Percentiles rank a stretch among this genome's conserved stretches.
Conservation (phyloP, 2,113 vertebrate genomes). For the Zonotrichia leucophrys region DNA sequence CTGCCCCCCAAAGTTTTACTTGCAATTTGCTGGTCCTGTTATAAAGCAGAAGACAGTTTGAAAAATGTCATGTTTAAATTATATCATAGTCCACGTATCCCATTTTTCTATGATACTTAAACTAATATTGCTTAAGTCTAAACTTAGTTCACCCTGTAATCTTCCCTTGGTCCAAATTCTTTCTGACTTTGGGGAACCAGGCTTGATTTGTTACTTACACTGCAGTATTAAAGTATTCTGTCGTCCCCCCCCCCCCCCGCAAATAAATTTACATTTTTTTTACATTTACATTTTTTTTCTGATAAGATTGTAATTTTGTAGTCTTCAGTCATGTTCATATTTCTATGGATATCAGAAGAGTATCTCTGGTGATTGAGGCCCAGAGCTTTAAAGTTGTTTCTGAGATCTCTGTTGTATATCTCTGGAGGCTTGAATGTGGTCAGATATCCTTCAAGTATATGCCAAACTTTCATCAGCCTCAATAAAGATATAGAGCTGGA, state of each 20-base stretch:
- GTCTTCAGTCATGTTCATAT: neutral
- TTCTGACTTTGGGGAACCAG: neutral
- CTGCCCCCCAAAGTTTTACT: neutral
- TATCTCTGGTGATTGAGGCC: neutral
- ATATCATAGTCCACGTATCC: neutral
- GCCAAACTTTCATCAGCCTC: neutral
- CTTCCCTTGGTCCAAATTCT: neutral
- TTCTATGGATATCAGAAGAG: neutral
- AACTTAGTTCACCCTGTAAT: neutral
- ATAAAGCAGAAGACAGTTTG: neutral
- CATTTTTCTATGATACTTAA: neutral
- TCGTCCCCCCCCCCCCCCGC: neutral
- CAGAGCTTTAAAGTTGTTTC: neutral
- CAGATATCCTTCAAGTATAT: neutral
- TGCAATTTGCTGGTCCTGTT: neutral
- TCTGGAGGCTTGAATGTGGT: neutral
- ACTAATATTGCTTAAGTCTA: neutral
- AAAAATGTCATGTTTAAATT: neutral
- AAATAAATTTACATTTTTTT: neutral
- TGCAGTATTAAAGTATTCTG: neutral
- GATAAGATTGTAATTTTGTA: neutral
- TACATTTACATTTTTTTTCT: neutral
- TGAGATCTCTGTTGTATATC: neutral
- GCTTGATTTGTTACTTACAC: neutral
- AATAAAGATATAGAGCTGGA: neutral